Conservation (phyloP, 1,140 invertebrate genomes). For the Lithobius niger region DNA sequence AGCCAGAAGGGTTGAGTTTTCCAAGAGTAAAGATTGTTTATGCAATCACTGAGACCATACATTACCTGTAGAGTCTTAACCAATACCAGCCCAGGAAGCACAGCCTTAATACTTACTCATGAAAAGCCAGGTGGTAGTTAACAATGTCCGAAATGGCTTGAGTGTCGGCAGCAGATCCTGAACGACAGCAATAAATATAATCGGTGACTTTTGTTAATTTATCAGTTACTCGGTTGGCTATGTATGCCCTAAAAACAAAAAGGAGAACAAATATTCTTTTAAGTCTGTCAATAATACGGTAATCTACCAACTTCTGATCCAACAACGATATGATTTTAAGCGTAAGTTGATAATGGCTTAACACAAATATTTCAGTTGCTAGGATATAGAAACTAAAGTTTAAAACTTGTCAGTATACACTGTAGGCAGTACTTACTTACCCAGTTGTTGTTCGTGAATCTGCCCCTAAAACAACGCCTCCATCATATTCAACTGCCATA, state of each 20-base stretch:
- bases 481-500: slow-evolving; percentile 89
- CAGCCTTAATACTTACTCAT: slow-evolving; percentile 57
- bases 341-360: too few species aligned
- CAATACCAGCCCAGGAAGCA: too few species aligned
- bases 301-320: not conserved
- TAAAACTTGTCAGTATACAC: not conserved
- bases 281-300: not conserved
- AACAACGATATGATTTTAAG: not conserved
- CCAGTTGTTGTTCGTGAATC: slow-evolving; percentile 95
- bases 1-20: too few species aligned
- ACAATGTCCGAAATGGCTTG: slow-evolving; percentile 96
- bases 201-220: slow-evolving; percentile 91
- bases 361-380: not conserved
- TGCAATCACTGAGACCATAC: too few species aligned
- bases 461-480: slow-evolving; percentile 90
- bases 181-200: slow-evolving; percentile 90
- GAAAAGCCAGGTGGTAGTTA: slow-evolving; percentile 73
- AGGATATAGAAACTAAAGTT: not conserved
- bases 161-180: slow-evolving; percentile 92
- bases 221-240: slow-evolving; percentile 89
- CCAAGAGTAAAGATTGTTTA: too few species aligned
- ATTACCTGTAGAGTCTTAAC: too few species aligned
- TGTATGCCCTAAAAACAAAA: slow-evolving; percentile 52
- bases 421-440: slow-evolving; percentile 38
- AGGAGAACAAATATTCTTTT: not conserved